Evolutionary conservation across 2,797 vertebrate genomes (phyloP), one percentile per base, ranked within the genome.

Genomic region (Pogonophryne albipinna): DNA sequence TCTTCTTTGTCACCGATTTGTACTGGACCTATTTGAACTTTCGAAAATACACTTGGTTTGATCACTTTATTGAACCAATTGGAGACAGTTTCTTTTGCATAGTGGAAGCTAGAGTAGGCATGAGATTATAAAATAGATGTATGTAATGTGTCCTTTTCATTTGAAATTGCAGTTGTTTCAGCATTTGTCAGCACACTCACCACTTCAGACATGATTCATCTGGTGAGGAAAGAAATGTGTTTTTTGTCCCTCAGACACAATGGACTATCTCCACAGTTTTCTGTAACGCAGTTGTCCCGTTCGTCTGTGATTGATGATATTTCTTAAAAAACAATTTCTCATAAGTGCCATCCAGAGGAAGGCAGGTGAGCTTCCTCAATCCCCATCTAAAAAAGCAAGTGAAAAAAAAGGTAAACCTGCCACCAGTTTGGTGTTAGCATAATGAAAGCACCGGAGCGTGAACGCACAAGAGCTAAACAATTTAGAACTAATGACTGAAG

Each of bases 321-420:
- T 85, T 91, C 88, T 27, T 75, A 83, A 90, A 94, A 93, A 91
- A 34, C 85, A 91, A 94, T 94, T 91, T 92, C 86, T 92, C 82
- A 83, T 73, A 76, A 85, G 85, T 69, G 86, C 74, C 74, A 84
- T 88, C 70, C 5, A 67, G 66, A 76, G 59, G 65, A 84, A 60
- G 73, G 77, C 82, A 85, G 91, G 89, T 91, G 75, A 89, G 79
- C 74, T 78, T 88, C 76, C 80, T 88, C 85, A 82, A 79, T 88
- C 78, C 82, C 76, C 84, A 62, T 92, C 79, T 76, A 44, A 41
- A 34, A 3, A 55, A 78, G 78, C 80, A 64, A 68, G 58, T 34
- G 65, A 69, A 62, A 66, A 55, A 75, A 81, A 77, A 15, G 44
- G 84, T 74, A 78, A 84, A 77, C 31, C 84, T 76, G 70, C 80